Base-by-base conservation (phyloP, 2,888 invertebrate genomes). In the Drosophila paramelanica region DNA sequence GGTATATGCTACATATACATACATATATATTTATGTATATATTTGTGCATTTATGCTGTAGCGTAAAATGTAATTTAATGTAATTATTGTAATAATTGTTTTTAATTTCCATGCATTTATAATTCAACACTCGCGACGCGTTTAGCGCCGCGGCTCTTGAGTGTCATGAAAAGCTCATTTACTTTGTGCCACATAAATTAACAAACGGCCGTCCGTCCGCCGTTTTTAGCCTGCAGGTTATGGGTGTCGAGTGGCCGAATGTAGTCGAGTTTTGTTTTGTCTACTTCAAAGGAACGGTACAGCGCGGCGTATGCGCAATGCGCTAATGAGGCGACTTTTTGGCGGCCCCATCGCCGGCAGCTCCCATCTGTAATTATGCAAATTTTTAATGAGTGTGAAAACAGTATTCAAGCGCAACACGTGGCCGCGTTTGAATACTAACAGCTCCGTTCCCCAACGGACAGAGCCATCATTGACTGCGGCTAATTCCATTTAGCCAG, bases 381-480 rank as follows among this genome's bases (percentile, higher is more conserved):
- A 87, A 87, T 87, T 86, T 88, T 69, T 86, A 88, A 87, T 87
- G 82, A 88, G 84, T 76, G 74, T 82, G 77, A 84, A 88, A 87
- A 81, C 77, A 79, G 76, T 76, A 67, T 67, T 69, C 31, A 38
- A 41, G 42, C 42, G 68, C 83, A 81, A 79, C 85, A 82, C 77
- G 79, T 80, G 77, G 62, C 55, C 41, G 20, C 39, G 46, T 23
- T 45, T 8, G 25, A 36, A 36, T 13, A 36, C 36, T 13, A 36
- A 20, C 11, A 14, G 46, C 25, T 41, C n/a, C 39, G 6, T 10
- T 10, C 27, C 7, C 62, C 45, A 64, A 45, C 73, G 60, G 53
- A 38, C 49, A 41, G 56, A 46, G 68, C 59, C 75, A 75, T 73
- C 66, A 74, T 67, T 79, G 79, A 83, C 73, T 66, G 67, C 41